phyloP scores from a whole-genome alignment of 2,797 vertebrate genomes.

The Falco rusticolus region DNA sequence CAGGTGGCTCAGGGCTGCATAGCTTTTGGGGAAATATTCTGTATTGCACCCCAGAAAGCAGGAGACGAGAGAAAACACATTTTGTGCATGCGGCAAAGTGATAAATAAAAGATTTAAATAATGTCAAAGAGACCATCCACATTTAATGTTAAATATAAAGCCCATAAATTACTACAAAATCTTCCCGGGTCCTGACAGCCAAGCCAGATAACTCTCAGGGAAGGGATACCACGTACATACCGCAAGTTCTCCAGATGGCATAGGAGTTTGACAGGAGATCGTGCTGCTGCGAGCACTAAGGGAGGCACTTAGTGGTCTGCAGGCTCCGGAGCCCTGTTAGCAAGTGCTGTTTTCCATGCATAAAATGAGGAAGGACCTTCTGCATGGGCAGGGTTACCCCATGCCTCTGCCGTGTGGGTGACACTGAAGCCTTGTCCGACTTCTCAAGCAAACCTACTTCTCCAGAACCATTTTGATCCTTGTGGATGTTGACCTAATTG shows the following conservation, averaged over 20 bases:
- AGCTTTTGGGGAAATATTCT: constrained; percentile 18
- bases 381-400: background rate
- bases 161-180: background rate
- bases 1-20: constrained; percentile 49
- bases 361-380: background rate
- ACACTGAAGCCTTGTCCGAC: background rate
- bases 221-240: background rate
- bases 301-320: background rate
- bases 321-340: background rate
- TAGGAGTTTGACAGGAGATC: background rate
- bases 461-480: background rate
- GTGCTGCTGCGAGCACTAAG: background rate
- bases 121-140: rapidly evolving
- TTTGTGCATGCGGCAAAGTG: background rate
- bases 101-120: background rate
- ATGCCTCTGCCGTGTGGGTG: background rate
- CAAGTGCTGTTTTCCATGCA: background rate
- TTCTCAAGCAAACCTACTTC: background rate
- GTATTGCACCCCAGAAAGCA: background rate
- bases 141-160: background rate
- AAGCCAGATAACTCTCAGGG: background rate
- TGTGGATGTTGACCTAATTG: background rate
- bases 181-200: background rate
- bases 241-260: constrained; percentile 43
- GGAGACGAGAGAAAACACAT: background rate